Evolutionary conservation across 2,113 vertebrate species (phyloP).

Genomic region (Pseudorasbora parva): DNA sequence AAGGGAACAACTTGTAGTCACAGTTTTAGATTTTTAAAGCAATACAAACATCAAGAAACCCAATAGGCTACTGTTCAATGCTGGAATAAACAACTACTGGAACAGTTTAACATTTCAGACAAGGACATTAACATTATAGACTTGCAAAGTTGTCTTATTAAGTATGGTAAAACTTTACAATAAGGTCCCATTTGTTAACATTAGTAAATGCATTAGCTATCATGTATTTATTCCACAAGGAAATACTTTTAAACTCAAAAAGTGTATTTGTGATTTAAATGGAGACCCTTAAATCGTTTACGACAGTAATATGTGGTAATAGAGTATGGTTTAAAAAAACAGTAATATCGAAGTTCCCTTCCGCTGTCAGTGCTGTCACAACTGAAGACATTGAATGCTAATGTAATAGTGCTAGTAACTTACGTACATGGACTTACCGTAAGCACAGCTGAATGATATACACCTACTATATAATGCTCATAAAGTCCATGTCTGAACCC

Average conservation of each 20-base stretch:
- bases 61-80: too few species aligned
- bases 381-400: not conserved
- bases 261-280: not conserved
- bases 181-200: not conserved
- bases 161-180: not conserved
- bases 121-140: not conserved
- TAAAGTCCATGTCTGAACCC: not conserved
- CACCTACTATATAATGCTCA: not conserved
- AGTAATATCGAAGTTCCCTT: too few species aligned
- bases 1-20: not conserved
- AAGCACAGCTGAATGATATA: not conserved
- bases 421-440: constrained; percentile 42
- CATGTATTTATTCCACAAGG: not conserved
- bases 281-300: not conserved
- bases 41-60: not conserved
- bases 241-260: too few species aligned
- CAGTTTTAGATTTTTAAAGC: not conserved
- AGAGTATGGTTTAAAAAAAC: not conserved
- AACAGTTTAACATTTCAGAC: not conserved
- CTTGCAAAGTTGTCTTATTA: not conserved
- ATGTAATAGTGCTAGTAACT: not conserved
- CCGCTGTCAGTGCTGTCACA: not conserved
- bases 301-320: not conserved
- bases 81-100: not conserved
- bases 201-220: not conserved